Evolutionary conservation across 2,888 invertebrate genomes (phyloP).

Genomic region (Polietes domitor): DNA sequence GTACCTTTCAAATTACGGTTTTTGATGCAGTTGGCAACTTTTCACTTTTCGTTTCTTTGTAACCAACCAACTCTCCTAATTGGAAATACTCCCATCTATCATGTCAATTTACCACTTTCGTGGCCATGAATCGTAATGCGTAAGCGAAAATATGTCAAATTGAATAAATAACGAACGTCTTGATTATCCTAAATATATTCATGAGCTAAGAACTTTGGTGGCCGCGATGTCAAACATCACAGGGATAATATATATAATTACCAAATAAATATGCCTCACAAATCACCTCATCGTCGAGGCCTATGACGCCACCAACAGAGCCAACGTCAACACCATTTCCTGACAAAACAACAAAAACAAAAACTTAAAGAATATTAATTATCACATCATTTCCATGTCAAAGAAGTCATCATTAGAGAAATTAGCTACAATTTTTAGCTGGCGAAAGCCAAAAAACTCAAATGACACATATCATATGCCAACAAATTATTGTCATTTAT

Average conservation of each 20-base stretch:
- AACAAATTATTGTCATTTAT: constrained; percentile 26
- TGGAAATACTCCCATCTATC: too few relatives aligned
- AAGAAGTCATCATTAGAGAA: constrained; percentile 5
- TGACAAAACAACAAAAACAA: neutral
- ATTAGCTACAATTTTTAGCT: constrained; percentile 11
- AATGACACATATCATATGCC: constrained; percentile 21
- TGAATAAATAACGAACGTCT: too few relatives aligned
- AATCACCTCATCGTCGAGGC: neutral
- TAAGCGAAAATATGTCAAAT: too few relatives aligned
- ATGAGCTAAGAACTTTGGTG: too few relatives aligned
- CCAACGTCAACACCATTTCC: neutral
- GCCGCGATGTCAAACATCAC: neutral
- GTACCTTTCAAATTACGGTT: too few relatives aligned
- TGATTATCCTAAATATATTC: too few relatives aligned
- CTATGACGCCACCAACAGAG: too few relatives aligned
- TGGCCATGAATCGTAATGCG: too few relatives aligned
- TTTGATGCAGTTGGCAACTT: too few relatives aligned
- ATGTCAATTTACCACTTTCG: too few relatives aligned
- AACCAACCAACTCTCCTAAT: too few relatives aligned
- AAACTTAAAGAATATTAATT: neutral
- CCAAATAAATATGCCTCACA: neutral
- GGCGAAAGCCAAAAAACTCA: neutral
- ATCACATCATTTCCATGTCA: constrained; percentile 10
- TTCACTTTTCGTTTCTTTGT: too few relatives aligned
- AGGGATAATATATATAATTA: neutral